Evolutionary conservation across 2,113 vertebrate species (phyloP).

Genomic region (Alouatta palliata): DNA sequence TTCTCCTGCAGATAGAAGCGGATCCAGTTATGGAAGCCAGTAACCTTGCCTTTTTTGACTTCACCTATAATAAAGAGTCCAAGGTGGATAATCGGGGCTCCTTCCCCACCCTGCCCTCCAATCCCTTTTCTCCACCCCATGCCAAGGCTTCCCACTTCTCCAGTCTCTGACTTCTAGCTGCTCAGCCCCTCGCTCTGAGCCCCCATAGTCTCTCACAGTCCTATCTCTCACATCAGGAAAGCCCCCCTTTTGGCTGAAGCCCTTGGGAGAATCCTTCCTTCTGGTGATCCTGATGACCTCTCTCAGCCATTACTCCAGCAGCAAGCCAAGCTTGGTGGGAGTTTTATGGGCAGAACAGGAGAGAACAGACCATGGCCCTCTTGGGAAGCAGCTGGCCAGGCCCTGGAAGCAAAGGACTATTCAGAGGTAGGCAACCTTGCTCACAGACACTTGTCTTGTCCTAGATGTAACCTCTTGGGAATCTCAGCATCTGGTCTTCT

Average conservation of each 20-base stretch:
- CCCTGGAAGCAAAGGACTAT: not conserved
- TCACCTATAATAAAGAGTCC: constrained; percentile 85
- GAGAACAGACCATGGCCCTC: not conserved
- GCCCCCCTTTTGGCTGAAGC: not conserved
- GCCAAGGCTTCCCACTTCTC: not conserved
- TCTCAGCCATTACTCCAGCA: not conserved
- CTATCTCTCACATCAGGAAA: not conserved
- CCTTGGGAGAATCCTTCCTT: not conserved
- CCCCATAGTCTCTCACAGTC: not conserved
- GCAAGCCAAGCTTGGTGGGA: not conserved
- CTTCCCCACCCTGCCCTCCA: not conserved
- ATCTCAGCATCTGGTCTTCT: not conserved
- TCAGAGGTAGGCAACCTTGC: not conserved
- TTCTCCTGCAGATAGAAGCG: constrained; percentile 95
- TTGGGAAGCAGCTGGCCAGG: not conserved
- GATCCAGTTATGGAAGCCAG: constrained; percentile 98
- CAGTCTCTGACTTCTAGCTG: not conserved
- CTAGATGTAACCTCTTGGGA: not conserved
- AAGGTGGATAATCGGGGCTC: not conserved
- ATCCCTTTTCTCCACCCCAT: not conserved
- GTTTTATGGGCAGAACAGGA: not conserved
- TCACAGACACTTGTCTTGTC: not conserved
- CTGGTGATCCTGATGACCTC: not conserved
- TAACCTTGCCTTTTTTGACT: constrained; percentile 92
- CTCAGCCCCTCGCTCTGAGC: not conserved